Conservation (phyloP, 2,888 invertebrate genomes). For the Erpobdella octoculata region DNA sequence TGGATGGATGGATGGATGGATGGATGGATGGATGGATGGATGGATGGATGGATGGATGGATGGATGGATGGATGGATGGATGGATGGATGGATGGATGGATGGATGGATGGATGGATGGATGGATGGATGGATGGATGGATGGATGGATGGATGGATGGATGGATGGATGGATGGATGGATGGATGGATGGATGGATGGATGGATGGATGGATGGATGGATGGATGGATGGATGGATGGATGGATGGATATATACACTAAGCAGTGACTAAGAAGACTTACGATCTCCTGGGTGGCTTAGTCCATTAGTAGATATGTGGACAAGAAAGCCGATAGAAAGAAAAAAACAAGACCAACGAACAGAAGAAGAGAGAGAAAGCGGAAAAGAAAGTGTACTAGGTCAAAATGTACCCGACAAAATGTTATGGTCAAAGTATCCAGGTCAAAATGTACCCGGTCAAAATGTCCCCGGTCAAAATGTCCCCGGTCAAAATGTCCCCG, state of each 20-base stretch:
- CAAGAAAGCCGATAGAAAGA: not conserved
- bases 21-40: slow-evolving; percentile 19
- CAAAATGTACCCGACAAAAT: no score
- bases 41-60: slow-evolving; percentile 18
- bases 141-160: slow-evolving; percentile 13
- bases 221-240: no score
- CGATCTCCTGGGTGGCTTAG: no score
- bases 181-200: no score
- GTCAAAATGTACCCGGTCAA: no score
- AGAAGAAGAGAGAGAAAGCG: slow-evolving; percentile 2
- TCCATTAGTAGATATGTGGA: no score
- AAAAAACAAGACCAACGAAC: not conserved
- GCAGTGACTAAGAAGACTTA: no score
- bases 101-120: slow-evolving; percentile 21
- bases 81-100: slow-evolving; percentile 13
- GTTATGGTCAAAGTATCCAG: no score
- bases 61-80: slow-evolving; percentile 19
- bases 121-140: slow-evolving; percentile 19
- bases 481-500: no score
- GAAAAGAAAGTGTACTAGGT: slow-evolving; percentile 53
- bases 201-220: no score
- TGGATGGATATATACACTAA: no score
- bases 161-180: not conserved
- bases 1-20: slow-evolving; percentile 19
- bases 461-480: no score